Evolutionary conservation across 2,797 vertebrate genomes (phyloP).

Genomic region (Neomorphus geoffroyi): DNA sequence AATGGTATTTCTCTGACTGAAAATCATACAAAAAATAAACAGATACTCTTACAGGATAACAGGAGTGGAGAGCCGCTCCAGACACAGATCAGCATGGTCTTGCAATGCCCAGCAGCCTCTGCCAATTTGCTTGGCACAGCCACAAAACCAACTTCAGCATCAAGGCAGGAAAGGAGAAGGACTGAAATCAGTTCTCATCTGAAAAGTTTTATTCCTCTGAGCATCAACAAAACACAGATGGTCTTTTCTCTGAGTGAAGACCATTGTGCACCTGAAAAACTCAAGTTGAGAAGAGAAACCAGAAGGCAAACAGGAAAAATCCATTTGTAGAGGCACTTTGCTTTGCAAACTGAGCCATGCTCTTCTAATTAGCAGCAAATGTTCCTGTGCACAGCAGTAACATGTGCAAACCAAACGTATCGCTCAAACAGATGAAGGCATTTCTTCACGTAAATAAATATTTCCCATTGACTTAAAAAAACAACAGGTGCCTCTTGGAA

Average conservation of each 20-base stretch:
- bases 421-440: background rate
- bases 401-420: background rate
- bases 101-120: background rate
- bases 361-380: background rate
- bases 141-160: background rate
- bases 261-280: conserved; percentile 17
- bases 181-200: background rate
- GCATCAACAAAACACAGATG: background rate
- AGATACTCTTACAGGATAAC: background rate
- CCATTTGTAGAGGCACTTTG: background rate
- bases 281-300: background rate
- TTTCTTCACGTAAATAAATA: background rate
- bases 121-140: background rate
- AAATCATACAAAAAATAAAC: conserved; percentile 28
- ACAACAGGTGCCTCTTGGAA: background rate
- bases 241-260: conserved; percentile 22
- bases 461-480: background rate
- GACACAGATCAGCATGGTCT: background rate
- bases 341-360: background rate
- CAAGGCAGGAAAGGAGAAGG: background rate
- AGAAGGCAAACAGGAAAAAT: conserved; percentile 35
- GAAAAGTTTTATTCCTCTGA: background rate
- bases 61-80: background rate
- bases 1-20: background rate
- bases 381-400: background rate